phyloP scores from a whole-genome alignment of 2,113 vertebrate genomes.

The Callaeas wilsoni region DNA sequence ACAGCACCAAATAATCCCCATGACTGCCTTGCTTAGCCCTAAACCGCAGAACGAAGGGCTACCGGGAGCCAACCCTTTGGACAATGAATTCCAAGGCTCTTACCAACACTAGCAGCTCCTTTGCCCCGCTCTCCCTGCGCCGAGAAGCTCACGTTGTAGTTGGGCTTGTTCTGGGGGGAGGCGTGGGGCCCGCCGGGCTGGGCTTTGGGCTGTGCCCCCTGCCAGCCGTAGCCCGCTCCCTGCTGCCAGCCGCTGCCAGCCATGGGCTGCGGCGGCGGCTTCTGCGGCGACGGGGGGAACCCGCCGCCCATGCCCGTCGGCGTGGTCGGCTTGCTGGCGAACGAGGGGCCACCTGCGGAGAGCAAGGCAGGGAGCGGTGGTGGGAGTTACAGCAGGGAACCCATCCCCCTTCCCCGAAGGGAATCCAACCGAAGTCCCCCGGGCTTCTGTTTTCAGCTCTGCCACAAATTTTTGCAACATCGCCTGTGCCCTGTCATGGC shows the following conservation, averaged over 20 bases:
- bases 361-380: accelerated
- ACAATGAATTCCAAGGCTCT: not conserved
- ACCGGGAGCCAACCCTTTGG: not conserved
- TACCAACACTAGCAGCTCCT: constrained; percentile 75
- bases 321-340: constrained; percentile 93
- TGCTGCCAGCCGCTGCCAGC: constrained; percentile 81
- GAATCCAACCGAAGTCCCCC: not conserved
- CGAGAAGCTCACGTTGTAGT: constrained; percentile 95
- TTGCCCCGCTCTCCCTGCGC: constrained; percentile 76
- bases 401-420: not conserved
- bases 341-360: constrained; percentile 81
- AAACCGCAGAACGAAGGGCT: not conserved
- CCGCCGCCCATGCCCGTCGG: constrained; percentile 88
- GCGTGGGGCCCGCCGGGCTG: constrained; percentile 82
- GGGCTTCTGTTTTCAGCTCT: not conserved
- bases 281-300: constrained; percentile 88
- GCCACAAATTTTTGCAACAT: not conserved
- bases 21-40: not conserved
- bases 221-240: constrained; percentile 75
- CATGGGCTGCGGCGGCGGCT: constrained; percentile 86
- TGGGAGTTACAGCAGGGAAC: not conserved
- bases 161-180: constrained; percentile 92
- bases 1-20: not conserved
- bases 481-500: not conserved
- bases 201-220: constrained; percentile 67